phyloP scores from a whole-genome alignment of 2,113 vertebrate genomes.

The Phyllostomus discolor region DNA sequence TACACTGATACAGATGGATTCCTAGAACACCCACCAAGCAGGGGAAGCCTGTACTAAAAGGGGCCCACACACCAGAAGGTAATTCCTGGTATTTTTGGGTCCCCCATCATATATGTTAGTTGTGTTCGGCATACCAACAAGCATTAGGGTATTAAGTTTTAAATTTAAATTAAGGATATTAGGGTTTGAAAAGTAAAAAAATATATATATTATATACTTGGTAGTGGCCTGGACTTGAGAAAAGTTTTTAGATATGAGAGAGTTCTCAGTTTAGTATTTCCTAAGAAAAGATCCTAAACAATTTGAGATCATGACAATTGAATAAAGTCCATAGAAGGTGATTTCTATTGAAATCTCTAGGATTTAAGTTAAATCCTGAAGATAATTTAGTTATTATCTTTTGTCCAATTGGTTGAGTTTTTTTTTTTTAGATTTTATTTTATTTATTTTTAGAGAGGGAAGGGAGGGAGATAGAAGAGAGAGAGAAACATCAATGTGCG shows the following conservation, averaged over 20 bases:
- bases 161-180: neutral
- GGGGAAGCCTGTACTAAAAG: too few species aligned
- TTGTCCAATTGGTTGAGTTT: neutral
- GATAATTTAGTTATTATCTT: neutral
- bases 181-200: neutral
- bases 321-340: neutral
- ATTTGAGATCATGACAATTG: neutral
- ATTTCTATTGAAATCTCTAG: neutral
- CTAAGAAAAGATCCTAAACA: neutral
- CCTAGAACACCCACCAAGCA: too few species aligned
- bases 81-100: too few species aligned
- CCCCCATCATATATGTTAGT: neutral
- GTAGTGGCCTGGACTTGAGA: neutral
- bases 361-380: neutral
- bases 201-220: neutral
- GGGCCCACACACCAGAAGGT: too few species aligned
- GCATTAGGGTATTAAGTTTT: neutral
- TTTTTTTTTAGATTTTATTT: too few species aligned
- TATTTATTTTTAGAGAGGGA: too few species aligned
- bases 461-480: too few species aligned
- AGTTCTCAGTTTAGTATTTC: neutral
- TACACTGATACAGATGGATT: too few species aligned
- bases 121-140: neutral
- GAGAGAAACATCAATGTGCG: too few species aligned
- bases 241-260: neutral